phyloP scores from a whole-genome alignment of 2,888 invertebrate species.

The Alviniconcha strummeri region DNA sequence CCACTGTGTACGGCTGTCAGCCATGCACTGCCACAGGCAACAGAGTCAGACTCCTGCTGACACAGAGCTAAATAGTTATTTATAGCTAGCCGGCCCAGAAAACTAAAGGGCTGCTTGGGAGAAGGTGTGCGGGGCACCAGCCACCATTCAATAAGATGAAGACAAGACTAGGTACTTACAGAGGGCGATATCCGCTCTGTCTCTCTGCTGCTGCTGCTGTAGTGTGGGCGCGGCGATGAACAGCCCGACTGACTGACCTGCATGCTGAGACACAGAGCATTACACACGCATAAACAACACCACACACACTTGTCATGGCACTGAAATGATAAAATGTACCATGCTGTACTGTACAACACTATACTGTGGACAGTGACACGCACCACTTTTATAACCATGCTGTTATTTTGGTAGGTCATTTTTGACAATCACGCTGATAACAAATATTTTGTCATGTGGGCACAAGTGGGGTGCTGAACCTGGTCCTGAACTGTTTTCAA shows the following conservation, averaged over 20 bases:
- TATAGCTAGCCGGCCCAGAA: too few species aligned
- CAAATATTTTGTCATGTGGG: neutral
- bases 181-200: neutral
- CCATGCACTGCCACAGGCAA: too few species aligned
- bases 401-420: neutral
- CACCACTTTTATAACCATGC: neutral
- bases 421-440: neutral
- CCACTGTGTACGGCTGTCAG: too few species aligned
- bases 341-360: neutral
- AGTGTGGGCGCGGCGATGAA: neutral
- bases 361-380: neutral
- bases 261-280: constrained; percentile 9
- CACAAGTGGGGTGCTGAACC: too few species aligned
- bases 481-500: too few species aligned
- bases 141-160: too few species aligned
- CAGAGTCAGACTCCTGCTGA: too few species aligned
- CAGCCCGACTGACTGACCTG: neutral
- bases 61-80: too few species aligned
- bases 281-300: neutral
- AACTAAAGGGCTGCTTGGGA: too few species aligned
- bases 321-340: too few species aligned
- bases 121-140: too few species aligned
- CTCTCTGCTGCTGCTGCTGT: neutral
- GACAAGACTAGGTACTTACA: neutral
- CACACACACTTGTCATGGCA: too few species aligned